Evolutionary conservation across 2,113 vertebrate species (phyloP).

Genomic region (Apeltes quadracus): DNA sequence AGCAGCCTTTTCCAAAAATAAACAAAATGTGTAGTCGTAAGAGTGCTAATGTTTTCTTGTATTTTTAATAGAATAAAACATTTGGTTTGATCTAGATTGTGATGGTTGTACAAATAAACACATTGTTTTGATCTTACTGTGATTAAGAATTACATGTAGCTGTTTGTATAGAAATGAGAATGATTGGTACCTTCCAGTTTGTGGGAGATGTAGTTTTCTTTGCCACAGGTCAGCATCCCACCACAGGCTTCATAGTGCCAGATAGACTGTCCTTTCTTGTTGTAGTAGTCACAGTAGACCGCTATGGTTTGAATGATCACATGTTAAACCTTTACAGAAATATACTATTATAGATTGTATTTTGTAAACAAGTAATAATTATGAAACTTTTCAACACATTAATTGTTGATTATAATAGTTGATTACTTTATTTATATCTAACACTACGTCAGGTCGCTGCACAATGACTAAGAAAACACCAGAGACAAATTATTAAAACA

Average conservation of each 20-base stretch:
- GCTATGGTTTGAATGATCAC: constrained; percentile 65
- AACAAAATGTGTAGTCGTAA: neutral
- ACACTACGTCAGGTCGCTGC: neutral
- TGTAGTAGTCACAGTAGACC: constrained; percentile 89
- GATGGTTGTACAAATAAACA: neutral
- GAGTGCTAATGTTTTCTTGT: fast-evolving
- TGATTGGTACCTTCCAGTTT: constrained; percentile 83
- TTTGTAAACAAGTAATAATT: neutral
- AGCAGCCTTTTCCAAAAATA: constrained; percentile 81
- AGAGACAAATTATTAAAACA: neutral
- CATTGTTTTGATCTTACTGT: neutral
- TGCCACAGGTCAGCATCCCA: constrained; percentile 79
- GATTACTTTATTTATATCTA: too few species aligned
- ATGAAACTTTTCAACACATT: neutral
- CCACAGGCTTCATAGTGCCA: constrained; percentile 89
- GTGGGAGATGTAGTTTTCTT: constrained; percentile 70
- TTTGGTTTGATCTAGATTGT: neutral
- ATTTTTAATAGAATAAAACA: neutral
- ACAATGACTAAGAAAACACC: too few species aligned
- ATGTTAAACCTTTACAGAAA: neutral
- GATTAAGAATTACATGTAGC: neutral
- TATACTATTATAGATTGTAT: neutral
- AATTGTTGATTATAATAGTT: neutral
- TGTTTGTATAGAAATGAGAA: neutral
- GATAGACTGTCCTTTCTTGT: constrained; percentile 76